Evolutionary conservation across 2,888 invertebrate species (phyloP).

Genomic region (Noctua janthina): DNA sequence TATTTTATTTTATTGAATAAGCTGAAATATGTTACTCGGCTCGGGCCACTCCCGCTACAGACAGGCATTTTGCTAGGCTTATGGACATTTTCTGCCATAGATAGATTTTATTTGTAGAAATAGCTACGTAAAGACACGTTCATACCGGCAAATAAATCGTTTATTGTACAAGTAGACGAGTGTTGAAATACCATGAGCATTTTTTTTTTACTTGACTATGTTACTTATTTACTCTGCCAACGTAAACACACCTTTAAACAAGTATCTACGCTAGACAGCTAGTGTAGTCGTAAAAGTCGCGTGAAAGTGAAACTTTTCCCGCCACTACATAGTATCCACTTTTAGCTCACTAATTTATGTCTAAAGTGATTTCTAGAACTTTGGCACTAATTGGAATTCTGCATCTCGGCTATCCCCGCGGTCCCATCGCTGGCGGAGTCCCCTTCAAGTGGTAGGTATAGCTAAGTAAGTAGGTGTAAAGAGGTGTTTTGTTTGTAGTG

Average conservation of each 20-base stretch:
- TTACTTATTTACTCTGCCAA: background rate
- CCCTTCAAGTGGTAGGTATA: slow-evolving; percentile 5
- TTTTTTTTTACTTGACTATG: background rate
- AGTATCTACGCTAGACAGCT: slow-evolving; percentile 18
- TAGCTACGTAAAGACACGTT: background rate
- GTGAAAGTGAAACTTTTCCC: slow-evolving; percentile 48
- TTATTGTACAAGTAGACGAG: background rate
- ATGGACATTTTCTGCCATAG: background rate
- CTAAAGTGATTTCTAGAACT: slow-evolving; percentile 53
- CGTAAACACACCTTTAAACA: background rate
- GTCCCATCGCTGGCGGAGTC: slow-evolving; percentile 29
- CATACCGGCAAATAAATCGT: background rate
- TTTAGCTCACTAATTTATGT: slow-evolving; percentile 53
- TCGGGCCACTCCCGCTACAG: no score
- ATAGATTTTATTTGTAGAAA: background rate
- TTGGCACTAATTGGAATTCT: slow-evolving; percentile 53
- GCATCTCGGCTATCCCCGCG: slow-evolving; percentile 44
- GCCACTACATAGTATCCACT: slow-evolving; percentile 53
- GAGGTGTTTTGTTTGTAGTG: background rate
- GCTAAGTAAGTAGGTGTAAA: background rate
- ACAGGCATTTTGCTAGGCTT: background rate
- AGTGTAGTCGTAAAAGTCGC: slow-evolving; percentile 39
- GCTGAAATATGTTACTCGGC: background rate
- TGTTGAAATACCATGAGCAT: background rate
- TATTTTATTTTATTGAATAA: background rate